Evolutionary conservation across 37 sponge, comb jelly and placozoan genomes (phyloP).

Genomic region (Ianthella basta): DNA sequence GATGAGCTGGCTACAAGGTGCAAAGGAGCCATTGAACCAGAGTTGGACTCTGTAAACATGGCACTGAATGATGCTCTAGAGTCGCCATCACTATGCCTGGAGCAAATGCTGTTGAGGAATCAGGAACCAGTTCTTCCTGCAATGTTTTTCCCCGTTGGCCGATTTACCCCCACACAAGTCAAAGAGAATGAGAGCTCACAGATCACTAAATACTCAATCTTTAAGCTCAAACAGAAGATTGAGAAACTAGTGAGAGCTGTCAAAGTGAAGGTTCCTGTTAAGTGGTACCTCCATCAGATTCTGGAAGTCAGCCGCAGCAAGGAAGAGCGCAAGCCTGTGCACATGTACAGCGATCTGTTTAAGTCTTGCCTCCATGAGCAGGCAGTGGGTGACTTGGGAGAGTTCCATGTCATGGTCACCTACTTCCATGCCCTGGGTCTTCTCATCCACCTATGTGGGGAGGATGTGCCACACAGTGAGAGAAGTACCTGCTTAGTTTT

Average conservation of each 20-base stretch:
- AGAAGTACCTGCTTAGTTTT: background rate
- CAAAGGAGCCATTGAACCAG: background rate
- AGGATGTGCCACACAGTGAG: background rate
- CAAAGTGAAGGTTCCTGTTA: background rate
- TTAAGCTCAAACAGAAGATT: background rate
- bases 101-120: too few relatives aligned
- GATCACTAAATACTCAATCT: background rate
- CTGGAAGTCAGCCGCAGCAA: background rate
- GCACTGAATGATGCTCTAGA: too few relatives aligned
- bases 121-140: too few relatives aligned
- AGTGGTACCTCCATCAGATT: conserved; percentile 9
- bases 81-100: too few relatives aligned
- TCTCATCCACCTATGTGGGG: background rate
- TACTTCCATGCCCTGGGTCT: conserved; percentile 1
- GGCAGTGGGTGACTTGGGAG: background rate
- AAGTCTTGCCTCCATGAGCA: background rate
- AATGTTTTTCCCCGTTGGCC: too few relatives aligned
- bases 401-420: conserved; percentile 18
- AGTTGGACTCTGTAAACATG: too few relatives aligned
- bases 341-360: background rate
- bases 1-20: background rate
- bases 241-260: background rate
- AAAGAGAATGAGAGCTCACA: background rate
- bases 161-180: background rate
- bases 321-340: background rate